Evolutionary conservation across 1,140 invertebrate genomes (phyloP), one percentile per base, ranked within the genome.

Genomic region (Diorhabda elongata): DNA sequence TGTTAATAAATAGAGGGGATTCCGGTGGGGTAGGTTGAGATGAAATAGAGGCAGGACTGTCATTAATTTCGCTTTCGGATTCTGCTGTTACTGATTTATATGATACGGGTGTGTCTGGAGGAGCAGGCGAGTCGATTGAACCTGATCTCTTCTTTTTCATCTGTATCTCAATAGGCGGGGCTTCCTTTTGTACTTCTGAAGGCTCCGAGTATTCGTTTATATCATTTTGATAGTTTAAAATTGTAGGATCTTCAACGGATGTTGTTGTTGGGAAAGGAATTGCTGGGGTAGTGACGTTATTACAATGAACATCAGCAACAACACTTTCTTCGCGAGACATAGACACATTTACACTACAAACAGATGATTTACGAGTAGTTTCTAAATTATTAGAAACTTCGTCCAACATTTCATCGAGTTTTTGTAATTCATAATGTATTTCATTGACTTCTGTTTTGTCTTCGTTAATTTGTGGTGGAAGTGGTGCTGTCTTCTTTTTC

Each of bases 271-370:
- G 44, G 5, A 42, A 42, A 7, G 52, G 58, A 68, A 58, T 42
- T 65, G 65, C 60, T 62, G 70, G 68, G 57, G 64, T 68, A 26
- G 52, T 8, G 68, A 75, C 66, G 69, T 75, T 67, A 57, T 69
- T 69, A 68, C 73, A 66, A 64, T 77, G 76, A 4, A 77, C 72
- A 72, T 72, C 73, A 44, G 73, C 76, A 11, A 76, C 67, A 8
- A 76, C 73, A 71, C 67, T 73, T 64, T 76, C 71, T 62, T 69
- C 68, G 68, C 66, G 59, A 0, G 72, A 68, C 65, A 62, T 44
- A 44, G 75, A 76, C 62, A 72, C 59, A 52, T 74, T 74, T 64
- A 74, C 56, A 61, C 69, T 60, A 58, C 67, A 74, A 45, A 66
- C 65, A 52, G 75, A 77, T 56, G 71, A 69, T 64, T 70, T 73